These are phyloP conservation scores for Drosophila lacertosa DNA, from an alignment of 1,140 invertebrate species.

Conservation along the genomic window DNA sequence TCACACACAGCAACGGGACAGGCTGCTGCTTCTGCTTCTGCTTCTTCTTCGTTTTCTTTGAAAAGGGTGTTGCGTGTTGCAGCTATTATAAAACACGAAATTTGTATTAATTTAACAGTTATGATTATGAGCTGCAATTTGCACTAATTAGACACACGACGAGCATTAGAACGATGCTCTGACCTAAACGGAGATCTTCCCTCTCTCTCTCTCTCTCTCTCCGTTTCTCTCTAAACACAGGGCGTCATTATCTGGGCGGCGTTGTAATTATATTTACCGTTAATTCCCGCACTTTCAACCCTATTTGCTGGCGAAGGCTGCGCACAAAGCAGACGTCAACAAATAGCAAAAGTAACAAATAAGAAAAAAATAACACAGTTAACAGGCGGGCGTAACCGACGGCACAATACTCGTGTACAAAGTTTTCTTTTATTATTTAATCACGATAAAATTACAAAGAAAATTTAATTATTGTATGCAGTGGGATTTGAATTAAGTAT, in stretches of 20 bases:
- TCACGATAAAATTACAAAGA: no score
- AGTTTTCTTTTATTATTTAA: no score
- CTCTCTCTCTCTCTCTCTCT: no score
- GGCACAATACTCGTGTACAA: no score
- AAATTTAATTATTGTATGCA: no score
- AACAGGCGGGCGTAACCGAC: no score
- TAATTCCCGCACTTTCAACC: constrained; percentile 50
- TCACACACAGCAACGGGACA: neutral
- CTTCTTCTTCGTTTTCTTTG: no score
- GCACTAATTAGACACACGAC: constrained; percentile 68
- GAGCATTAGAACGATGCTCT: constrained; percentile 24
- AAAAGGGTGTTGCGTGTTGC: constrained; percentile 19
- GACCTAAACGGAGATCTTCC: constrained; percentile 28
- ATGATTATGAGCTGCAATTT: constrained; percentile 75
- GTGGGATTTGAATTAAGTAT: no score
- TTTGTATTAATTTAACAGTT: constrained; percentile 74
- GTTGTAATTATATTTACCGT: constrained; percentile 76
- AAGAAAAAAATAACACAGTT: no score
- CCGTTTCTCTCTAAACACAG: constrained; percentile 11
- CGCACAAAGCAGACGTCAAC: constrained; percentile 24
- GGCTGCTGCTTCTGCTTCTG: no score
- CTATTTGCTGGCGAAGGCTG: constrained; percentile 45
- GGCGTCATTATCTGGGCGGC: neutral
- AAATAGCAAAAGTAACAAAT: constrained; percentile 13
- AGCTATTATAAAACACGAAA: constrained; percentile 41